Base-by-base conservation (phyloP, 2,888 invertebrate species). In the Atherix ibis region DNA sequence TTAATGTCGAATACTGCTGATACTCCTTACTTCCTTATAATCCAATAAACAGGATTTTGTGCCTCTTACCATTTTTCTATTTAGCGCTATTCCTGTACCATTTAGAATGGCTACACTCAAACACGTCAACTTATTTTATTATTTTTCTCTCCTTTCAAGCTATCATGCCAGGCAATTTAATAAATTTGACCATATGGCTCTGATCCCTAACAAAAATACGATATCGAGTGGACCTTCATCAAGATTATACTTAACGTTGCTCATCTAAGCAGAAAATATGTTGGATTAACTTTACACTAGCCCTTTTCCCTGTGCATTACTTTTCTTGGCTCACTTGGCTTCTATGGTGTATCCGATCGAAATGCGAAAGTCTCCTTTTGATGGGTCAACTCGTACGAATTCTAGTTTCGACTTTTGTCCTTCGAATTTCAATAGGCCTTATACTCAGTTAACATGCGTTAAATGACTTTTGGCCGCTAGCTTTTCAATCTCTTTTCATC, bases 241-340 rank as follows among this genome's bases (percentile, higher is more conserved):
- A 39, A 36, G 39, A 39, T 39, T 37, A 39, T 36, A 37, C 36
- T 39, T 39, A 39, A 39, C 36, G 36, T 19, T 39, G 39, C 32
- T 36, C 39, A 34, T 39, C 32, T 36, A 37, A 39, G 34, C 39
- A 39, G 39, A 39, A 39, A 39, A 39, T 39, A 39, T 37, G 39
- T 36, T 39, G 39, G 39, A 39, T 39, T 39, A 39, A 39, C 39
- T 39, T 39, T 36, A 31, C 32, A 36, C 10, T 18, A 19, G 24
- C 37, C 27, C 30, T 38, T 36, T 32, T 29, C 31, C 31, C 22
- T 22, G 6, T 8, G 10, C 22, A 8, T 10, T 22, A 22, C 22
- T 22, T 10, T 8, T 6, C 22, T 22, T 8, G 6, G 22, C 22
- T 22, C 22, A 22, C 22, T 22, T 22, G 6, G 10, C 22, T n/a